Conservation (phyloP, 2,113 vertebrate genomes). For the Peromyscus polionotus region DNA sequence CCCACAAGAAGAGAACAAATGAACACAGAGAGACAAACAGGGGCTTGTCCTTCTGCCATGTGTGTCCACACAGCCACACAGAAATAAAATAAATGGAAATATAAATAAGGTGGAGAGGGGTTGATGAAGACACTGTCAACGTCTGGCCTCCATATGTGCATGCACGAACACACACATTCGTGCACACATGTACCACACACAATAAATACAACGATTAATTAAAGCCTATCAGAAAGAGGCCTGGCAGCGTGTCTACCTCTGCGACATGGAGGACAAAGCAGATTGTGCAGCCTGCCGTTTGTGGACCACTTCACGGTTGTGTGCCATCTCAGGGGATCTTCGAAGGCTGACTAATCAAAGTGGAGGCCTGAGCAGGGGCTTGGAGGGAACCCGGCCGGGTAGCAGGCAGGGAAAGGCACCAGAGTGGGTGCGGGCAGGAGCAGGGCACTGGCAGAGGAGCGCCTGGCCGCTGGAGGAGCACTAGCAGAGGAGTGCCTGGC, state of each 20-base stretch:
- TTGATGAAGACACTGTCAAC: no score
- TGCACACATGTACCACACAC: not conserved
- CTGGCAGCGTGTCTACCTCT: not conserved
- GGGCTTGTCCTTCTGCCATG: not conserved
- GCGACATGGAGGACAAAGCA: fast-evolving
- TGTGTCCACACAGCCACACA: not conserved
- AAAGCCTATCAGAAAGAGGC: not conserved
- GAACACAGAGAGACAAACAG: not conserved
- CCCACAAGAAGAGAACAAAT: not conserved
- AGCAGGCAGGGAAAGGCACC: not conserved
- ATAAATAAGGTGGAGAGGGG: not conserved
- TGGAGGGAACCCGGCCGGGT: not conserved
- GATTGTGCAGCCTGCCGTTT: not conserved
- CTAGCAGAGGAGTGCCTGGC: fast-evolving
- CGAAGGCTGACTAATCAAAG: not conserved
- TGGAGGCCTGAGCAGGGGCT: not conserved
- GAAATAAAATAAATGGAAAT: not conserved
- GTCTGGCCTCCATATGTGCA: not conserved
- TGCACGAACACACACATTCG: not conserved
- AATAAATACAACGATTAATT: not conserved
- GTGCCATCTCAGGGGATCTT: not conserved
- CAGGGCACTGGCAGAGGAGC: no score
- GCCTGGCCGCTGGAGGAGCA: not conserved
- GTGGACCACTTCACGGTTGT: not conserved
- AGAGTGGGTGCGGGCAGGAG: not conserved